phyloP scores from a whole-genome alignment of 1,140 invertebrate species.

The Doryteuthis pealeii region DNA sequence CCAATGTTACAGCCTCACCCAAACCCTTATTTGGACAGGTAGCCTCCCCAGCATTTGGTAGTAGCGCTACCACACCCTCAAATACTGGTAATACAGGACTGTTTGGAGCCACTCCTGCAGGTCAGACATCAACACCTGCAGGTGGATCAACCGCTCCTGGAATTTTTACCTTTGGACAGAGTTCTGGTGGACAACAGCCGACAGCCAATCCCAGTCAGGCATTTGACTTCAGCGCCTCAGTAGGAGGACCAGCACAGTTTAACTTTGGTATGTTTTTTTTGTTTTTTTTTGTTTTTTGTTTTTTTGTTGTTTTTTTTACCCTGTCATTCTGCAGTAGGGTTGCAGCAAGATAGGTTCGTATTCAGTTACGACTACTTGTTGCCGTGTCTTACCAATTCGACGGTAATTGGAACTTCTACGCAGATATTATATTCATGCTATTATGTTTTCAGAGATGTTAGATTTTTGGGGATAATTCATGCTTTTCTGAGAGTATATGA shows the following conservation, averaged over 20 bases:
- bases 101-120: background rate
- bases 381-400: no score
- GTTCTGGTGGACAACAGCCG: background rate
- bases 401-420: no score
- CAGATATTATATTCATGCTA: background rate
- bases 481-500: no score
- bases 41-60: background rate
- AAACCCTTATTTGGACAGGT: background rate
- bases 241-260: background rate
- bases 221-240: constrained; percentile 8
- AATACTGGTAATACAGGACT: background rate
- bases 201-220: constrained; percentile 2
- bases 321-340: no score
- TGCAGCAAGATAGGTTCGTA: no score
- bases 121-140: background rate
- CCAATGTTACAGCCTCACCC: background rate
- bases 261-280: constrained; percentile 3
- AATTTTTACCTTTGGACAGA: constrained; percentile 10
- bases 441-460: background rate
- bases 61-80: background rate
- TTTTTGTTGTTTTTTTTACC: no score
- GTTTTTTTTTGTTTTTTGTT: no score
- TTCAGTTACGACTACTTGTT: no score
- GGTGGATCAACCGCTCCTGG: background rate
- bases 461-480: no score